Base-by-base conservation (phyloP, 1,140 invertebrate genomes). In the Procambarus clarkii region DNA sequence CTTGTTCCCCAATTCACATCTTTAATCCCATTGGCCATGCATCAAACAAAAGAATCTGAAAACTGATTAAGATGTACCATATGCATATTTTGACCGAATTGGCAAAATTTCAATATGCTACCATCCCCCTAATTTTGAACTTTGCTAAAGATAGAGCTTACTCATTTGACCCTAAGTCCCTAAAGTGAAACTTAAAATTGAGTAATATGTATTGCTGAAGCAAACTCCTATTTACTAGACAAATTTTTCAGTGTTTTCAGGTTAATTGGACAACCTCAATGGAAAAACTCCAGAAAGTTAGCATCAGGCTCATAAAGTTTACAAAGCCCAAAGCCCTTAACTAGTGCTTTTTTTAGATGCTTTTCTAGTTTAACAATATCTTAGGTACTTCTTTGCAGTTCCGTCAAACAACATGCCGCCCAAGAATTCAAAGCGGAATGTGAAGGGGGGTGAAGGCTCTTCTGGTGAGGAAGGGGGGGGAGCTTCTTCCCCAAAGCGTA, bases 391-490 rank as follows among this genome's bases (percentile, higher is more conserved):
- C 69, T 87, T 87, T 87, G 18, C 85, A 87, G 85, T 87, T 74
- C 50, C 50, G 8, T 60, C 80, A 82, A 60, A 58, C 78, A 80
- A 54, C 84, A 87, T 87, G 85, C 85, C 71, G 85, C 76, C 85
- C 74, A 79, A 74, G 85, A 78, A 74, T 45, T 87, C 85, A 87
- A 87, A 87, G 85, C 85, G 85, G 76, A 87, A 74, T 46, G 84
- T 86, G 85, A 50, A 87, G 85, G 85, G 74, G 85, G 85, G 76
- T 48, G 54, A 87, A 74, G 50, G 18, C 48, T 87, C 85, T 21
- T 87, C 85, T 58, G 85, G 85, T 71, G 85, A 87, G 85, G 85
- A 74, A 58, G 85, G 85, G 85, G 46, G 85, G 85, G 85, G 76
- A 79, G n/a, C 76, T 45, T 54, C 85, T 44, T 78, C 85, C 85